Conservation (phyloP, 1,140 invertebrate genomes). For the Formica exsecta region DNA sequence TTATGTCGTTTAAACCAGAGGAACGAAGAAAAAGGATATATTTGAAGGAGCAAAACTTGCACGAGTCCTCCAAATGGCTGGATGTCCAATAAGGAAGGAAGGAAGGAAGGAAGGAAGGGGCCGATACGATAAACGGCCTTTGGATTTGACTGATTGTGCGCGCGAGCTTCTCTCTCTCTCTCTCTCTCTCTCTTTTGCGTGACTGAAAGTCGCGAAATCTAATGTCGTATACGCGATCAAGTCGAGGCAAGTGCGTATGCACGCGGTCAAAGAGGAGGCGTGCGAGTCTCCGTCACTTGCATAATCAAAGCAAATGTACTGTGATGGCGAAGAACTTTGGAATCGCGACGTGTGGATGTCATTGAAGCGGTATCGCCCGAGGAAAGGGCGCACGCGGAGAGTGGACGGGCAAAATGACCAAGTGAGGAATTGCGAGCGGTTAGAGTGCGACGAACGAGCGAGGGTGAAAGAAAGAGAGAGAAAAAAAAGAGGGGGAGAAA, state of each 20-base stretch:
- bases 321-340: conserved; percentile 9
- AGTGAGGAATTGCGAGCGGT: neutral
- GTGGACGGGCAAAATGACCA: too few species aligned
- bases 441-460: neutral
- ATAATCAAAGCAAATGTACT: neutral
- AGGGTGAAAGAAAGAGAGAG: neutral
- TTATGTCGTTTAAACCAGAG: neutral
- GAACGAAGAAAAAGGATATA: neutral
- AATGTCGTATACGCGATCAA: neutral
- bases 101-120: neutral
- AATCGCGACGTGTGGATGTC: neutral
- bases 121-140: neutral
- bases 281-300: neutral
- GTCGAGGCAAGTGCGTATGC: neutral
- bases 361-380: neutral
- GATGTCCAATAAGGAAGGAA: neutral
- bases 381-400: neutral
- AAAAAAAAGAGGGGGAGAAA: neutral
- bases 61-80: neutral
- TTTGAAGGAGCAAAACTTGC: neutral
- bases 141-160: neutral
- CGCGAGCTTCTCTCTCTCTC: neutral
- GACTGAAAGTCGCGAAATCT: neutral
- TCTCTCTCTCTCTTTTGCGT: neutral
- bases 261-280: neutral